Percentiles rank a stretch among this genome's conserved stretches.
Evolutionary conservation across 2,888 invertebrate genomes (phyloP).

Genomic region (Morinoia aosen): DNA sequence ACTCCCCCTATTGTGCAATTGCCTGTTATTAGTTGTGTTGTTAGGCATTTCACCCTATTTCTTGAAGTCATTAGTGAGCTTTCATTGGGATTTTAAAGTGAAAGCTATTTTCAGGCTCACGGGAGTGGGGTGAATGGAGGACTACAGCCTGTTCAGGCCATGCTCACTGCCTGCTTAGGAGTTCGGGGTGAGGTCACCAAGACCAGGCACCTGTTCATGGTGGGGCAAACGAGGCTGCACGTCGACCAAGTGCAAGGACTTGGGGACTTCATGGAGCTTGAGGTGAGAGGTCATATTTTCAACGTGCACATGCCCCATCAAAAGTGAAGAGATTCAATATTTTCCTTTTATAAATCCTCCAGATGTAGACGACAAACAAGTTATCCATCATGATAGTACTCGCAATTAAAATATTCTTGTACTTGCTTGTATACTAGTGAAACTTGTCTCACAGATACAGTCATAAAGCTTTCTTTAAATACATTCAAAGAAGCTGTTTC

Average conservation of each 20-base stretch:
- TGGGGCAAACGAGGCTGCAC: conserved; percentile 89
- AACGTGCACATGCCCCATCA: no score
- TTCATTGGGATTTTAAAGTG: background rate
- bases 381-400: no score
- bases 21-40: background rate
- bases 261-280: conserved; percentile 87
- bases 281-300: conserved; percentile 71
- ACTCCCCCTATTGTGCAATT: background rate
- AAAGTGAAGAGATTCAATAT: no score
- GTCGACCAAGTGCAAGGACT: conserved; percentile 86
- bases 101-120: background rate
- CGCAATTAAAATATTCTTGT: no score
- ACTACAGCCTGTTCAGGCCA: conserved; percentile 68
- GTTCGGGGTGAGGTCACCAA: conserved; percentile 83
- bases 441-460: no score
- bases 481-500: no score
- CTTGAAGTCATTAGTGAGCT: background rate
- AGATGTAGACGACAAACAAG: no score
- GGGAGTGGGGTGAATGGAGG: background rate
- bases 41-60: background rate
- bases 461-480: no score
- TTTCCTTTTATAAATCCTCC: no score
- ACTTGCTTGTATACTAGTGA: no score
- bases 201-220: conserved; percentile 82
- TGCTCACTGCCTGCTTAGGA: conserved; percentile 79